Base-by-base conservation (phyloP, 2,888 invertebrate genomes). In the Pachycephus smyrnensis region DNA sequence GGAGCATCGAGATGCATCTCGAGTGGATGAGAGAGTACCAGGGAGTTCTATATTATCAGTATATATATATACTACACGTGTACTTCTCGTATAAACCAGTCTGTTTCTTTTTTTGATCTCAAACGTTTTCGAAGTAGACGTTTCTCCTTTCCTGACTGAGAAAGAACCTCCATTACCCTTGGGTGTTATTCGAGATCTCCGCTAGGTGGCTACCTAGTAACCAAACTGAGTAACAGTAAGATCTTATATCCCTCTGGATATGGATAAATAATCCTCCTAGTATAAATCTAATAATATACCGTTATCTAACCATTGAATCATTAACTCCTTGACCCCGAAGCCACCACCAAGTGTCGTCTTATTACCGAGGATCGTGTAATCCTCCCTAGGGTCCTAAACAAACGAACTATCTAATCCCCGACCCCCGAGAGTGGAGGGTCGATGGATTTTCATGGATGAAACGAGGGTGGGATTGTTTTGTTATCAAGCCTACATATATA, bases 401-500 rank as follows among this genome's bases (percentile, higher is more conserved):
- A 55, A 23, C 55, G 23, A 23, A 55, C 55, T 55, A 55, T 55
- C 55, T 55, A 55, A 55, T 55, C 23, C 23, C 55, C 40, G 23
- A 40, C 6, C 6, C 12, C 55, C 9, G 23, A 9, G 23, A 55
- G 55, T 9, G 23, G 0, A 23, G 55, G 55, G 23, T 55, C 55
- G 23, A 55, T 55, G 23, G 55, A 55, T 55, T 55, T 55, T 55
- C 23, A 9, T 55, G 15, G 15, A 15, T 40, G 15, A 15, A 40
- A 15, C 40, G 40, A 15, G 40, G 32, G 30, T 75, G 40, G 71
- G 77, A 82, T 82, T 79, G 79, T 81, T 81, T 82, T 81, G 79
- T 76, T 77, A 79, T 78, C 74, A 71, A 75, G 73, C 76, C 71
- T 68, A 15, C 6, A 6, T 37, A 37, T 37, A 36, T 12, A 11